phyloP scores from a whole-genome alignment of 2,113 vertebrate genomes.

The Melanerpes aurifrons region DNA sequence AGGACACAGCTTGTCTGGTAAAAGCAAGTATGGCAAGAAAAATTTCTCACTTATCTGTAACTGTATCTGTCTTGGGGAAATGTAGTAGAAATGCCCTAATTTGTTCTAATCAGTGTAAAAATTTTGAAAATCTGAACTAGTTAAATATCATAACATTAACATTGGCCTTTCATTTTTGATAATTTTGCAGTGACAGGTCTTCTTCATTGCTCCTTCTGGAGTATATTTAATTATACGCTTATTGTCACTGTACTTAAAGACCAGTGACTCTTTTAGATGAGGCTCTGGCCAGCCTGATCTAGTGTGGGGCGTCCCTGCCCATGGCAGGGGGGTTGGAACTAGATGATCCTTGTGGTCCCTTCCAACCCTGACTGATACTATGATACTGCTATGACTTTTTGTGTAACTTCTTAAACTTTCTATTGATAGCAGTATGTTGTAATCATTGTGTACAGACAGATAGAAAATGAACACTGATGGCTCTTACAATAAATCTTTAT shows the following conservation, averaged over 20 bases:
- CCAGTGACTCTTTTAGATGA: not conserved
- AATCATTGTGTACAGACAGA: not conserved
- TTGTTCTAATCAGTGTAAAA: not conserved
- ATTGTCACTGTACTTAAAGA: not conserved
- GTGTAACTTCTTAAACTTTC: not conserved
- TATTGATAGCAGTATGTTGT: not conserved
- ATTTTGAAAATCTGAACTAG: not conserved
- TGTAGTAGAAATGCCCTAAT: not conserved
- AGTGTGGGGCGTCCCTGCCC: too few relatives aligned
- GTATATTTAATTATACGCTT: not conserved
- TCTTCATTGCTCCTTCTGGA: not conserved
- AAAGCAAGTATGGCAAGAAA: slow-evolving; percentile 1
- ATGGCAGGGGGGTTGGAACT: too few relatives aligned
- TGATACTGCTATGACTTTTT: not conserved
- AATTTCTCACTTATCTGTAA: not conserved
- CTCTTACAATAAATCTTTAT: not conserved
- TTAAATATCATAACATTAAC: not conserved
- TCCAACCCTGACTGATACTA: too few relatives aligned
- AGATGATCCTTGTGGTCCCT: too few relatives aligned
- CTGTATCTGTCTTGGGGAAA: not conserved
- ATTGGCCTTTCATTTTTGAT: not conserved
- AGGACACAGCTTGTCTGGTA: not conserved
- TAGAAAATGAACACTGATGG: not conserved
- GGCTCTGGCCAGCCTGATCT: too few relatives aligned
- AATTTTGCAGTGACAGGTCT: not conserved